Conservation (phyloP, 2,797 vertebrate genomes). For the Cetoscarus ocellatus region DNA sequence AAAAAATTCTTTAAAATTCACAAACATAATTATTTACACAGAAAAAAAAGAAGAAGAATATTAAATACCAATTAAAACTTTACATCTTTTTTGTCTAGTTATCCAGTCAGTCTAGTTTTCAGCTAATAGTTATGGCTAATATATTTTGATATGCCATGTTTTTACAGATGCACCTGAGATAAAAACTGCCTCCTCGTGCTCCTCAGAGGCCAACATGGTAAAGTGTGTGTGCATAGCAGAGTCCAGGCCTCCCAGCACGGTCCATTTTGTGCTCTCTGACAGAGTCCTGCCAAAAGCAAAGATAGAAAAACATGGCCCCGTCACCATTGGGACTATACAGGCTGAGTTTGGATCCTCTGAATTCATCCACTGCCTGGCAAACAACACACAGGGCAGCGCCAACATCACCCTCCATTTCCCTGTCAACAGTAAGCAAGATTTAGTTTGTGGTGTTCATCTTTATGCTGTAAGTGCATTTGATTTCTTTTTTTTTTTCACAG, state of each 20-base stretch:
- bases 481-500: slow-evolving; percentile 67
- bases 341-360: slow-evolving; percentile 26
- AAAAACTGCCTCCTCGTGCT: slow-evolving; percentile 69
- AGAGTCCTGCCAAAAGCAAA: slow-evolving; percentile 34
- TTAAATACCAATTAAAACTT: too few relatives aligned
- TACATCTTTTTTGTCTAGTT: too few relatives aligned
- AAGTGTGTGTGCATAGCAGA: slow-evolving; percentile 75
- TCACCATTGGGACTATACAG: slow-evolving; percentile 57
- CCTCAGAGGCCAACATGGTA: slow-evolving; percentile 7
- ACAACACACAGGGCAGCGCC: slow-evolving; percentile 65
- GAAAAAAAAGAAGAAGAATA: too few relatives aligned
- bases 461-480: background rate
- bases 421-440: slow-evolving; percentile 44
- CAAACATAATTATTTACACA: too few relatives aligned
- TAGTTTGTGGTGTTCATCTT: background rate
- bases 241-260: slow-evolving; percentile 66
- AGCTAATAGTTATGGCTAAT: too few relatives aligned
- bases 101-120: too few relatives aligned
- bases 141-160: background rate
- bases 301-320: slow-evolving; percentile 38
- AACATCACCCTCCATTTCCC: slow-evolving; percentile 45
- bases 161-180: slow-evolving; percentile 76
- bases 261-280: slow-evolving; percentile 62
- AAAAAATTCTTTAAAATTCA: too few relatives aligned
- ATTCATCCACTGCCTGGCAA: slow-evolving; percentile 69